Percentiles rank a stretch among this genome's conserved stretches.
Evolutionary conservation across 2,888 invertebrate genomes (phyloP).

Genomic region (Sepioteuthis lessoniana): DNA sequence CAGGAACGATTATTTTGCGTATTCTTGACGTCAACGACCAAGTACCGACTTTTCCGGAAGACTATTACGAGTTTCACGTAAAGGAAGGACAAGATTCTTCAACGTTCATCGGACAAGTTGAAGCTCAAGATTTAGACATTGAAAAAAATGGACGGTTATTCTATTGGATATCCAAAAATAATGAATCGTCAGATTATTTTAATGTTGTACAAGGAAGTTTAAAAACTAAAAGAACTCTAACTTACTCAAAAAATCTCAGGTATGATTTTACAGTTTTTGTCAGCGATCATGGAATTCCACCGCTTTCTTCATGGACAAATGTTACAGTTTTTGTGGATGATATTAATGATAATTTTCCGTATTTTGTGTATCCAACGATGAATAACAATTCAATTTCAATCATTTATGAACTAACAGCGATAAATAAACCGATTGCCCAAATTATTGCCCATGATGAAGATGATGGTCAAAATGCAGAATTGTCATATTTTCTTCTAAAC

Average conservation of each 20-base stretch:
- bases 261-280: constrained; percentile 55
- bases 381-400: constrained; percentile 60
- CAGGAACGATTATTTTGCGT: constrained; percentile 54
- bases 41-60: constrained; percentile 52
- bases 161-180: constrained; percentile 10
- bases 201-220: constrained; percentile 55
- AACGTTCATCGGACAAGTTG: constrained; percentile 53
- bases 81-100: constrained; percentile 52
- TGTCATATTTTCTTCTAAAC: constrained; percentile 59
- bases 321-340: constrained; percentile 62
- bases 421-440: constrained; percentile 56
- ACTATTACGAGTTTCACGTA: constrained; percentile 48
- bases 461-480: constrained; percentile 61
- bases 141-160: constrained; percentile 25
- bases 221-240: constrained; percentile 51
- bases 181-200: constrained; percentile 43
- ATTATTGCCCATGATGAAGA: constrained; percentile 61
- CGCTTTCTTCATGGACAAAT: constrained; percentile 53
- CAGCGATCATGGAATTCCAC: constrained; percentile 51
- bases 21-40: constrained; percentile 60
- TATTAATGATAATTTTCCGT: constrained; percentile 63
- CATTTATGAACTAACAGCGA: not conserved
- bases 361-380: constrained; percentile 58
- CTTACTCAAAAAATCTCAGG: constrained; percentile 50
- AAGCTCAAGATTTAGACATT: constrained; percentile 54